phyloP scores from a whole-genome alignment of 1,140 invertebrate species.

The Spodoptera litura region DNA sequence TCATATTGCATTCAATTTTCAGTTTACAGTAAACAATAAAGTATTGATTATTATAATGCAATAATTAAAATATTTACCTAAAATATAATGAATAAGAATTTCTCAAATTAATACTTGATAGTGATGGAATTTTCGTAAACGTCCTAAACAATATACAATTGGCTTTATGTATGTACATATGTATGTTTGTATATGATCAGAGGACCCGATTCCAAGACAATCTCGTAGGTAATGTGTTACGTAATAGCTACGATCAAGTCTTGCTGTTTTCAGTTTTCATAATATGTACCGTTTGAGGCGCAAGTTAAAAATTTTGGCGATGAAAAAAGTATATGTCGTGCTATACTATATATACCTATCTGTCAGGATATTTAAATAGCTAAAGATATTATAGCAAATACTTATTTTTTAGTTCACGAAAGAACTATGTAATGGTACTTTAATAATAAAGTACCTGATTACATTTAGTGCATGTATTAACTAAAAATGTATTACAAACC shows the following conservation, averaged over 20 bases:
- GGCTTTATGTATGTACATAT: not conserved
- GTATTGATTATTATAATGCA: too few relatives aligned
- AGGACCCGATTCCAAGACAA: slow-evolving; percentile 43
- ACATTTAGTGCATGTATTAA: not conserved
- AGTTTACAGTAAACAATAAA: too few relatives aligned
- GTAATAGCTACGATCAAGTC: slow-evolving; percentile 29
- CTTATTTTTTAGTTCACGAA: too few relatives aligned
- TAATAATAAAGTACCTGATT: not conserved
- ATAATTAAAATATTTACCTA: too few relatives aligned
- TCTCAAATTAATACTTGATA: not conserved
- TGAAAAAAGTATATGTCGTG: not conserved
- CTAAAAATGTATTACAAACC: too few relatives aligned
- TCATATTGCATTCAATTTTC: too few relatives aligned
- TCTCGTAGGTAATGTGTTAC: slow-evolving; percentile 44
- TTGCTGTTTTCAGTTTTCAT: slow-evolving; percentile 46
- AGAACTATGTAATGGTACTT: too few relatives aligned
- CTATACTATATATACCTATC: too few relatives aligned
- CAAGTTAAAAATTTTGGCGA: not conserved
- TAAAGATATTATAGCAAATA: too few relatives aligned
- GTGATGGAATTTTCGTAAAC: not conserved
- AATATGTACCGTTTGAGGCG: not conserved
- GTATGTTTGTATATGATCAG: not conserved
- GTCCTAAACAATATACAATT: slow-evolving; percentile 11
- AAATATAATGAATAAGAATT: too few relatives aligned
- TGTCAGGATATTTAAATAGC: too few relatives aligned